Conservation (phyloP, 1,140 invertebrate species). For the Epicauta chinensis region DNA sequence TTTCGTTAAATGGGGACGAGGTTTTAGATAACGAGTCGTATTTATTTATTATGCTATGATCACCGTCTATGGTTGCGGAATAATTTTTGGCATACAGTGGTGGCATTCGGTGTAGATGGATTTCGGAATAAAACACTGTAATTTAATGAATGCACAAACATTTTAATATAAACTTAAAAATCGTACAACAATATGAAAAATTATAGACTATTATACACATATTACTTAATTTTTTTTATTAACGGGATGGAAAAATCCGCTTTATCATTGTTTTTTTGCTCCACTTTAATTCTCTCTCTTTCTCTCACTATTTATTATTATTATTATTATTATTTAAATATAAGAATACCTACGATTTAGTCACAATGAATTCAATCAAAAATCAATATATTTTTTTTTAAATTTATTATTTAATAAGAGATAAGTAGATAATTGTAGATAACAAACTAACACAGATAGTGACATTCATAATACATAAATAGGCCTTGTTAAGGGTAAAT, state of each 20-base stretch:
- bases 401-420: no score
- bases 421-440: conserved; percentile 17
- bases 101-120: no score
- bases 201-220: conserved; percentile 66
- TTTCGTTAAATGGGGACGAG: no score
- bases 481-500: conserved; percentile 24
- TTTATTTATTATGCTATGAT: no score
- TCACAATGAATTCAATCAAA: conserved; percentile 31
- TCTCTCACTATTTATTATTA: conserved; percentile 45
- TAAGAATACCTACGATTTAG: conserved; percentile 37
- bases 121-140: conserved; percentile 9
- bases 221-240: conserved; percentile 41
- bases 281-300: no score
- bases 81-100: no score
- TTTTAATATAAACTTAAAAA: conserved; percentile 82
- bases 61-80: no score
- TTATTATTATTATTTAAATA: conserved; percentile 31
- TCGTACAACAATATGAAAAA: conserved; percentile 75
- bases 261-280: no score
- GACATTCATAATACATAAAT: conserved; percentile 36
- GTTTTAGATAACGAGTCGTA: no score
- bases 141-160: conserved; percentile 57
- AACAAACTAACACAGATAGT: conserved; percentile 44
- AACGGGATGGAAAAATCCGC: conserved; percentile 58
- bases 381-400: no score